Evolutionary conservation across 2,888 invertebrate species (phyloP), one percentile per base, ranked within the genome.

Genomic region (Cactoblastis cactorum): DNA sequence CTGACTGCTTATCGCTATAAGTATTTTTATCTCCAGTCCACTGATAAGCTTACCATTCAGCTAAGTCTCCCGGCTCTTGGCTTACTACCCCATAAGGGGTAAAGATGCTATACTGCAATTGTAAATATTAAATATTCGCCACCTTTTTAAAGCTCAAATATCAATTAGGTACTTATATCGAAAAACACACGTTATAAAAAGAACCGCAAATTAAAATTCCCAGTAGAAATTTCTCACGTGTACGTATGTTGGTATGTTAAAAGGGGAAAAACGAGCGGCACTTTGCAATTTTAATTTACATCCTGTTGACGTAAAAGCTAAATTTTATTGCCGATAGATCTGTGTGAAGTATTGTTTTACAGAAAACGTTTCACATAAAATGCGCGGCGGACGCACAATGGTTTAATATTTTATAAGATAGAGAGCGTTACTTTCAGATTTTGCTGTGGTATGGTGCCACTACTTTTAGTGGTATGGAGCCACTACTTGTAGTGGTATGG

Each of bases 241-340:
- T 19, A 35, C 12, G 28, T 41, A 15, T 2, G 22, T 3, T 3
- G 14, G 14, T 46, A 49, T 46, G 9, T 48, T 9, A 53, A 55
- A 58, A 56, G 59, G 55, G 58, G 54, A 59, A 58, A 58, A 56
- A 55, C 57, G 50, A 49, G 45, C 49, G 49, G 52, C 55, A 56
- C 53, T 70, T 71, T 70, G 72, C 72, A 74, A 75, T 74, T 74
- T 69, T 70, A 71, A 74, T 74, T 68, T 59, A 64, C 66, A 75
- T 79, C 77, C 76, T 73, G 75, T 75, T 63, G 63, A 54, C 61
- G 72, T 75, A 71, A 80, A 80, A 65, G 65, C 61, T 63, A 63
- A 57, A 69, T 69, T 74, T 80, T 80, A 80, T 74, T 50, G 58
- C 43, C 67, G 57, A 69, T 72, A 63, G 61, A 70, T 72, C 67